Evolutionary conservation across 2,888 invertebrate species (phyloP), one percentile per base, ranked within the genome.

Genomic region (Sinhomidia bicolor): DNA sequence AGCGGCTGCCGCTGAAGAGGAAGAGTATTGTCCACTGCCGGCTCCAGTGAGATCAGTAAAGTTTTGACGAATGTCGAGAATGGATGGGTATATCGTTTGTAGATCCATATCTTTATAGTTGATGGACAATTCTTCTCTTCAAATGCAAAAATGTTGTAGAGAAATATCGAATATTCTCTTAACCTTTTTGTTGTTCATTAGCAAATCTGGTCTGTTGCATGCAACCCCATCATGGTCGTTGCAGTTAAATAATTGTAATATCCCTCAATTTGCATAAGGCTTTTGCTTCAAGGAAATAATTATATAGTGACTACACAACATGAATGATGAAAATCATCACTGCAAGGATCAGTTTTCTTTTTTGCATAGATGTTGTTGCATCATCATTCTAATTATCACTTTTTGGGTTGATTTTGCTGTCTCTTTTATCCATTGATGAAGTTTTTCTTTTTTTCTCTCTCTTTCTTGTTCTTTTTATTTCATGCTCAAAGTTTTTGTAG

Each of bases 41-140:
- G 14, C 41, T 74, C 83, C 74, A 74, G 62, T 87, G 82, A 87
- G 87, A 82, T 87, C 87, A 3, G 87, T 87, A 32, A 47, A 82
- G 62, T 87, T 87, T 47, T 81, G 81, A 17, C 87, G 74, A 32
- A 82, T 71, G 82, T 87, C 82, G 9, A 87, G 76, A 17, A 87
- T 44, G n/a, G 87, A 87, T 12, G 87, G 87, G 23, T 51, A 87
- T 62, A 87, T 82, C n/a, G 87, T 87, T 62, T 81, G 82, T 4
- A 87, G 32, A 76, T 87, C 87, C 87, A 87, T 87, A n/a, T 68
- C 29, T 62, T 2, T 23, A 36, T 36, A 36, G n/a, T 78, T 6
- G 32, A 68, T n/a, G 17, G 1, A 9, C n/a, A n/a, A 47, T 14
- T 74, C 26, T 41, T 44, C 74, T 74, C 47, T 10, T 36, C 36